Conservation (phyloP, 2,113 vertebrate genomes). For the Callipepla californica region DNA sequence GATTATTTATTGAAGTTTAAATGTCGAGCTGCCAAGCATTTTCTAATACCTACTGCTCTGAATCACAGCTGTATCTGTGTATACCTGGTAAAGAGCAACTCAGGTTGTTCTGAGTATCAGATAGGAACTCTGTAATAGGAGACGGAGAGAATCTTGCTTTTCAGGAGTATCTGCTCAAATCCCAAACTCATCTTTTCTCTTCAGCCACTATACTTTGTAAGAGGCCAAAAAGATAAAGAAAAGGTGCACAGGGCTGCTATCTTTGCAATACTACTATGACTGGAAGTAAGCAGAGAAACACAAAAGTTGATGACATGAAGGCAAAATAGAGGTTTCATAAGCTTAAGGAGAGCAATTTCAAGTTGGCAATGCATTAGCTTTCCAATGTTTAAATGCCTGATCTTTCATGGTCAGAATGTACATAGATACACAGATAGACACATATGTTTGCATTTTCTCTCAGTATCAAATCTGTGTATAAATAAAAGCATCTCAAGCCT, state of each 20-base stretch:
- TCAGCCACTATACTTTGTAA: background rate
- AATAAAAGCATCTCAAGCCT: background rate
- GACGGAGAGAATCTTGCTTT: background rate
- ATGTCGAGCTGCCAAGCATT: background rate
- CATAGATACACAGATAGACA: accelerated
- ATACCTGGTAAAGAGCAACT: background rate
- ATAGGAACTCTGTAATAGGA: background rate
- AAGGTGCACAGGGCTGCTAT: background rate
- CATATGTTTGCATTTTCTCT: background rate
- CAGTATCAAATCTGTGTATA: background rate
- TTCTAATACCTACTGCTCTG: background rate
- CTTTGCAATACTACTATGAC: background rate
- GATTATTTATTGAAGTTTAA: background rate
- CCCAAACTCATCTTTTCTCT: background rate
- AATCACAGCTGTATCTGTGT: background rate
- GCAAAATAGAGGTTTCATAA: background rate
- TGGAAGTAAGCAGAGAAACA: background rate
- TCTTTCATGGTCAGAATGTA: background rate
- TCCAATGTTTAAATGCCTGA: background rate
- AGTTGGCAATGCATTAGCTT: background rate
- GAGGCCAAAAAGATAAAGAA: background rate
- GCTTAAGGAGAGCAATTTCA: background rate
- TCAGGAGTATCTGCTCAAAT: background rate
- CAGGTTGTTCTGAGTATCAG: background rate
- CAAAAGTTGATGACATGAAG: background rate